These are phyloP conservation scores for Chelmon rostratus DNA, from an alignment of 2,797 vertebrate species.

Conservation along the genomic window DNA sequence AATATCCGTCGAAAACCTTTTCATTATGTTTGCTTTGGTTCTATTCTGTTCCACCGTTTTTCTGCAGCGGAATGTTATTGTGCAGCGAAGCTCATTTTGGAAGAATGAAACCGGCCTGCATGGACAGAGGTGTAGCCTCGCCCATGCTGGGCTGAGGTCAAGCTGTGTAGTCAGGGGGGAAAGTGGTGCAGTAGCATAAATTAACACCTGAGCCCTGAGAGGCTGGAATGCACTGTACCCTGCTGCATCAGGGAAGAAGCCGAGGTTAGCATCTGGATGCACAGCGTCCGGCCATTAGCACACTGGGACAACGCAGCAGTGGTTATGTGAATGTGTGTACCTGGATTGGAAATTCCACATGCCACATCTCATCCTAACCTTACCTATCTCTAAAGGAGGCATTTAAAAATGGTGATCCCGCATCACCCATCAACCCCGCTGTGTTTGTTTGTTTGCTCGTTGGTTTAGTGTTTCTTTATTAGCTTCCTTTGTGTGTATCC, in stretches of 20 bases:
- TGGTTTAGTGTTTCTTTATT: constrained; percentile 61
- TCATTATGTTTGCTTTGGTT: constrained; percentile 21
- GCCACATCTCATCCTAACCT: constrained; percentile 1
- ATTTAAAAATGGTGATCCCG: constrained; percentile 1
- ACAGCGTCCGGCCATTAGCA: constrained; percentile 70
- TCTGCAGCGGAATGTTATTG: neutral
- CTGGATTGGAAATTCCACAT: neutral
- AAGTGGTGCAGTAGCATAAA: constrained; percentile 79
- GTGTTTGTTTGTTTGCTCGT: constrained; percentile 61
- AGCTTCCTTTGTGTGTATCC: constrained; percentile 49
- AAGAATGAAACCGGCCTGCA: constrained; percentile 15
- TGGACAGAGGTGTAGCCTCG: constrained; percentile 33
- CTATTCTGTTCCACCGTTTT: neutral
- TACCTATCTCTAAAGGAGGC: constrained; percentile 15
- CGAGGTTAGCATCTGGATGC: constrained; percentile 78
- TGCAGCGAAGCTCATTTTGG: constrained; percentile 18
- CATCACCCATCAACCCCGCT: constrained; percentile 27
- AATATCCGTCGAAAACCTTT: constrained; percentile 40
- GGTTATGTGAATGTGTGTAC: constrained; percentile 27
- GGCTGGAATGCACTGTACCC: constrained; percentile 49
- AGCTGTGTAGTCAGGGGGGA: constrained; percentile 68
- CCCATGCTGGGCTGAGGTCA: constrained; percentile 62
- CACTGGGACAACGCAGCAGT: constrained; percentile 51
- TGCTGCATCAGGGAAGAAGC: constrained; percentile 56
- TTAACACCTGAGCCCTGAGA: constrained; percentile 81